These are phyloP conservation scores for Odobenus rosmarus DNA, from an alignment of 2,113 vertebrate species.

Conservation along the genomic window DNA sequence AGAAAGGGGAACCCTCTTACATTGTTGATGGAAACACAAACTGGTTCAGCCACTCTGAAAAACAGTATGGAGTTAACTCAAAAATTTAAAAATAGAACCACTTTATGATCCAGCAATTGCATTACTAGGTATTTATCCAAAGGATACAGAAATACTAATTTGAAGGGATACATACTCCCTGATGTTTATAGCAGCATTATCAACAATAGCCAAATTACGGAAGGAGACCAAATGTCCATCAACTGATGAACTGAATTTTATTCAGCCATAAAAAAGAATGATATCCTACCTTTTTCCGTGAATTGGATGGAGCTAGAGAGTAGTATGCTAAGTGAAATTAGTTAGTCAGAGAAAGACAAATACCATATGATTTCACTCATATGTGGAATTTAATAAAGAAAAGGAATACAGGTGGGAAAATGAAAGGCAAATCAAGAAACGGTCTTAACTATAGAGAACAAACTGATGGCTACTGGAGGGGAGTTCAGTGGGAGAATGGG, in stretches of 20 bases:
- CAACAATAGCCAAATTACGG: background rate
- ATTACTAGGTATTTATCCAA: background rate
- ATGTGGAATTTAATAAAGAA: background rate
- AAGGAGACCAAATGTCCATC: background rate
- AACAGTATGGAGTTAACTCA: background rate
- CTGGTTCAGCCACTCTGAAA: background rate
- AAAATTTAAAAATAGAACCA: background rate
- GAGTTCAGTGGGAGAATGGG: background rate
- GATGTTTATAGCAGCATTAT: background rate
- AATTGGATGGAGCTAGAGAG: background rate
- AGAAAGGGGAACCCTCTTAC: background rate
- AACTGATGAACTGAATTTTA: background rate
- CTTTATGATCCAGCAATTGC: background rate
- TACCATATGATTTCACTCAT: background rate
- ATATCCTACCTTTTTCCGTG: background rate
- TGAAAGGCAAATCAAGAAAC: background rate
- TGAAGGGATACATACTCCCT: background rate
- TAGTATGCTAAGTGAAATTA: background rate
- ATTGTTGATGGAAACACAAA: background rate
- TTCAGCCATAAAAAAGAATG: background rate
- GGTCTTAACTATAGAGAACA: background rate
- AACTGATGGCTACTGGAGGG: background rate
- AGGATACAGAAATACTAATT: background rate
- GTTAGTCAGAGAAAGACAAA: background rate
- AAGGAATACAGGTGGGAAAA: background rate